Evolutionary conservation across 2,888 invertebrate species (phyloP).

Genomic region (Chrysomela aeneicollis): DNA sequence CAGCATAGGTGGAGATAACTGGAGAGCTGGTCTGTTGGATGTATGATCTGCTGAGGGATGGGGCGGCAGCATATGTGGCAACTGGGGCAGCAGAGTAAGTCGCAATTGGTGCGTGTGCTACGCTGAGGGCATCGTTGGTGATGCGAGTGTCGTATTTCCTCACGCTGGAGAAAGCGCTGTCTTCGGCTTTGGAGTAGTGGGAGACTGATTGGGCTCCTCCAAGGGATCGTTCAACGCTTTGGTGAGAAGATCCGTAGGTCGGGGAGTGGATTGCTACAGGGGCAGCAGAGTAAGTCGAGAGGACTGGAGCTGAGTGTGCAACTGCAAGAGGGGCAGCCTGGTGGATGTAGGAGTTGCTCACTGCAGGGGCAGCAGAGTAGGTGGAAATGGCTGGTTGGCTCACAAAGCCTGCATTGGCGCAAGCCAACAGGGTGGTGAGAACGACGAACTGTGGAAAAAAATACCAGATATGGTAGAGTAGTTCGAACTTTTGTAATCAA

Average conservation of each 20-base stretch:
- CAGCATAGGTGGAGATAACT: conserved; percentile 21
- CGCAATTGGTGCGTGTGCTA: conserved; percentile 43
- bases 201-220: conserved; percentile 67
- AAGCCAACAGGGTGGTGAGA: conserved; percentile 67
- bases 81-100: conserved; percentile 40
- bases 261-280: conserved; percentile 49
- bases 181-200: conserved; percentile 64
- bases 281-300: conserved; percentile 54
- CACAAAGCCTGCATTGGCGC: conserved; percentile 69
- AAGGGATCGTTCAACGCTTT: conserved; percentile 67
- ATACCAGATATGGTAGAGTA: no score
- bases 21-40: background rate
- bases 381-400: conserved; percentile 43
- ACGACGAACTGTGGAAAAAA: conserved; percentile 62
- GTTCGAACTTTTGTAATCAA: no score
- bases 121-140: conserved; percentile 65
- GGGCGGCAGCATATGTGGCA: conserved; percentile 51
- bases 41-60: conserved; percentile 26
- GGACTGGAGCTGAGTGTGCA: conserved; percentile 34
- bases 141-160: conserved; percentile 68
- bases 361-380: conserved; percentile 45
- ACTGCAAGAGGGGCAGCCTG: conserved; percentile 38
- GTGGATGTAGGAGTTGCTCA: conserved; percentile 44
- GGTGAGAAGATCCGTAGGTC: conserved; percentile 63
- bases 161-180: conserved; percentile 69